Conservation (phyloP, 2,113 vertebrate genomes). For the Corythaeola cristata region DNA sequence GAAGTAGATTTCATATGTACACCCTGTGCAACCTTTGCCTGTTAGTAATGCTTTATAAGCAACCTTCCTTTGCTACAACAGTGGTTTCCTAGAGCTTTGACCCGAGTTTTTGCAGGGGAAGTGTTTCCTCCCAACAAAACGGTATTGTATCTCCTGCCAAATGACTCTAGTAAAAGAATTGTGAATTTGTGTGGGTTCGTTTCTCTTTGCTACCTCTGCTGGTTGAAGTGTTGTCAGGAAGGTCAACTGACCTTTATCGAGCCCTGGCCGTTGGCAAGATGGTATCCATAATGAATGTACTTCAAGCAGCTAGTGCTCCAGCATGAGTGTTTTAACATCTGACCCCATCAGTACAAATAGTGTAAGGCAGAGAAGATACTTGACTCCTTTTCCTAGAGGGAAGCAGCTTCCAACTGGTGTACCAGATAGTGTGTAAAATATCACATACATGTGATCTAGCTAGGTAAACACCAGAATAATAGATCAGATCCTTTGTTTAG, state of each 20-base stretch:
- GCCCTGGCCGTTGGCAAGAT: not conserved
- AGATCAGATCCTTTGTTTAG: accelerated
- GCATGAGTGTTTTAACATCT: slow-evolving; percentile 21
- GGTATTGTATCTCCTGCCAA: not conserved
- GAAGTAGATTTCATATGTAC: not conserved
- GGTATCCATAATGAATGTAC: slow-evolving; percentile 8
- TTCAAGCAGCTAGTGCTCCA: not conserved
- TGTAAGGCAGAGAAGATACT: not conserved
- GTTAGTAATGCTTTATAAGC: not conserved
- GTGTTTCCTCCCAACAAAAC: not conserved
- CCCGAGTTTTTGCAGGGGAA: not conserved
- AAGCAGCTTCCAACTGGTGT: not conserved
- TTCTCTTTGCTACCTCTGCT: slow-evolving; percentile 12
- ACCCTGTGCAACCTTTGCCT: not conserved
- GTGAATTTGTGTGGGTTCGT: slow-evolving; percentile 5
- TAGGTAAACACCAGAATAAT: not conserved
- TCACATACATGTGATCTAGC: accelerated
- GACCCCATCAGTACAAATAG: not conserved
- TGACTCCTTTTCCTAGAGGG: not conserved
- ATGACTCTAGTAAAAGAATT: not conserved
- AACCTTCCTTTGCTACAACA: not conserved
- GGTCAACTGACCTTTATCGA: slow-evolving; percentile 23
- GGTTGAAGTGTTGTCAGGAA: not conserved
- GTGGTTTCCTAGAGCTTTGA: not conserved
- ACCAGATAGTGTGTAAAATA: not conserved